Conservation (phyloP, 2,888 invertebrate genomes). For the Alitta virens region DNA sequence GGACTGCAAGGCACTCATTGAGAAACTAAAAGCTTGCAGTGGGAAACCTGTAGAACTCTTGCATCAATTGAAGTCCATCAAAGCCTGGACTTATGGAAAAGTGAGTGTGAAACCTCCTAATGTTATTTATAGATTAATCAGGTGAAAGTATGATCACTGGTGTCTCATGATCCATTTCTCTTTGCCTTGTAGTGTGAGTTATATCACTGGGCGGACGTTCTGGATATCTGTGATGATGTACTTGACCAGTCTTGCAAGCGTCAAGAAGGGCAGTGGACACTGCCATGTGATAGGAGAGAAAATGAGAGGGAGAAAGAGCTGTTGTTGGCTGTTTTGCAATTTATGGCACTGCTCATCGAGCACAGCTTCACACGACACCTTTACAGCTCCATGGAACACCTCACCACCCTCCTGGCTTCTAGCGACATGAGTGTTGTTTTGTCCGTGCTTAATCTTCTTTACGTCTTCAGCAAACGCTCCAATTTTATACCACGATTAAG, state of each 20-base stretch:
- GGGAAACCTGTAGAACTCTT: constrained; percentile 64
- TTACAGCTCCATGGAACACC: constrained; percentile 84
- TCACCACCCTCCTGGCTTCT: constrained; percentile 73
- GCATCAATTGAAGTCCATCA: constrained; percentile 70
- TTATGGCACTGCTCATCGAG: constrained; percentile 80
- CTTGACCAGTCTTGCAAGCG: constrained; percentile 72
- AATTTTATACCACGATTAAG: constrained; percentile 79
- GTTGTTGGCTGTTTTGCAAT: constrained; percentile 73
- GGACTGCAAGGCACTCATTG: constrained; percentile 76
- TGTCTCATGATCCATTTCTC: background rate
- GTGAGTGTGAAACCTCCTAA: constrained; percentile 33
- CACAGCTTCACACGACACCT: constrained; percentile 83
- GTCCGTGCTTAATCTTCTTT: constrained; percentile 78
- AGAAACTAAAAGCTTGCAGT: constrained; percentile 66
- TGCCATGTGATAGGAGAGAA: constrained; percentile 66
- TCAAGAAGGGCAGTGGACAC: constrained; percentile 67
- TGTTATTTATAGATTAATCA: background rate
- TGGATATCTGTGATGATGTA: constrained; percentile 69
- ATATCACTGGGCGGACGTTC: constrained; percentile 81
- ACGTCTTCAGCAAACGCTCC: constrained; percentile 79
- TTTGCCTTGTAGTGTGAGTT: constrained; percentile 66
- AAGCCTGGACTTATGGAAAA: constrained; percentile 81
- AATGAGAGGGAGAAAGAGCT: constrained; percentile 67
- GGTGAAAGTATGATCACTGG: background rate
- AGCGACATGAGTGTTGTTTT: constrained; percentile 81